phyloP scores from a whole-genome alignment of 1,140 invertebrate species.

The Chelonus insularis region DNA sequence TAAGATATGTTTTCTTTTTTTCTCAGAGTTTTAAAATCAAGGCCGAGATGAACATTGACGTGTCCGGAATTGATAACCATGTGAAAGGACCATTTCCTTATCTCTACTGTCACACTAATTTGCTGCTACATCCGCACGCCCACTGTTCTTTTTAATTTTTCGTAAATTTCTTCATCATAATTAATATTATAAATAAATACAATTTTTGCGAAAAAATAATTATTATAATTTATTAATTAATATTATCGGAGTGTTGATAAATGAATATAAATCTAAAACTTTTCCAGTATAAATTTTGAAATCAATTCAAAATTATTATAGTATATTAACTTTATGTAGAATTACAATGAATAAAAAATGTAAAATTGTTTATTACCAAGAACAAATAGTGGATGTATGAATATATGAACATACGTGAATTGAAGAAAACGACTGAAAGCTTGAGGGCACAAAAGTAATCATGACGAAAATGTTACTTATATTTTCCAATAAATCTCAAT shows the following conservation, averaged over 20 bases:
- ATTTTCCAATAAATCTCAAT: slow-evolving; percentile 50
- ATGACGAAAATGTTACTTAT: slow-evolving; percentile 17
- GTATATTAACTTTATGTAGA: too few species aligned
- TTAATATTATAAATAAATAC: neutral
- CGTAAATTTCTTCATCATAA: neutral
- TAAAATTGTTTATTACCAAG: slow-evolving; percentile 11
- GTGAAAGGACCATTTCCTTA: slow-evolving; percentile 20
- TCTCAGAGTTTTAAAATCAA: slow-evolving; percentile 16
- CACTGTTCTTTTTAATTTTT: slow-evolving; percentile 10
- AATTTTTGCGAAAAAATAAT: too few species aligned
- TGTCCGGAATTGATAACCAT: slow-evolving; percentile 26
- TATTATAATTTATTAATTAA: too few species aligned
- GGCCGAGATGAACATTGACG: slow-evolving; percentile 17
- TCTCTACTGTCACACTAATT: slow-evolving; percentile 24
- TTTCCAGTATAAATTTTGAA: too few species aligned
- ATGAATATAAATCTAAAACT: too few species aligned
- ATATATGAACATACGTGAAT: neutral
- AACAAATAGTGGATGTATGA: neutral
- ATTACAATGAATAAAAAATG: neutral
- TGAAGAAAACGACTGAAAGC: slow-evolving; percentile 7
- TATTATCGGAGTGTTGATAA: too few species aligned
- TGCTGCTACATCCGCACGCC: slow-evolving; percentile 25
- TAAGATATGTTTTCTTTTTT: slow-evolving; percentile 10
- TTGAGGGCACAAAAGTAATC: slow-evolving; percentile 1
- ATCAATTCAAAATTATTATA: too few species aligned